Base-by-base conservation (phyloP, 2,888 invertebrate genomes). In the Fragum fragum region DNA sequence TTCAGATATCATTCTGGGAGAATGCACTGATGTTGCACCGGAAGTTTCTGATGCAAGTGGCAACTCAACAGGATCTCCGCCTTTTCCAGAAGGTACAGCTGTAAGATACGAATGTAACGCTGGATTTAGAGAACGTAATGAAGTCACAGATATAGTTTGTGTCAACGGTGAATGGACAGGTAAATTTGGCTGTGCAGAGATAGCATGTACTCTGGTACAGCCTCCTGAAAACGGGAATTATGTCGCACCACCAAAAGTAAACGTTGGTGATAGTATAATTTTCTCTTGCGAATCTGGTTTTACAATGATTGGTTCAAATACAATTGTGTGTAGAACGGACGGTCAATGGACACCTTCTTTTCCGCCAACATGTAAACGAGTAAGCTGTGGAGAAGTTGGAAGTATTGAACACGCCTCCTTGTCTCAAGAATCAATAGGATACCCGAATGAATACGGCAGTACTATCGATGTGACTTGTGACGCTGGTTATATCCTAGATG, bases 351-450 rank as follows among this genome's bases (percentile, higher is more conserved):
- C 21, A 3, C 80, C 80, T 0, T 1, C 26, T 1, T 2, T 36
- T 0, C 66, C 81, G 11, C 81, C 81, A 42, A 59, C 39, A 26
- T 82, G 81, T 69, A 18, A 53, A 18, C 70, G 71, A 3, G 70
- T 55, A 11, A 57, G 3, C 26, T 82, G 81, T 53, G 72, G 71
- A 23, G 81, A 78, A 1, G 78, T 82, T 69, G 78, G 75, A 2
- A n/a, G 14, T 23, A 47, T 78, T 28, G 52, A 55, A 26, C 21
- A 75, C 52, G 78, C 36, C 3, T 23, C n/a, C 14, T 26, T 32
- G n/a, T 68, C 55, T 55, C 81, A 78, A 59, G 26, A 23, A 14
- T 23, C 14, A 28, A 18, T 28, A 3, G 59, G 28, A 39, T 29
- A 59, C 1, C 29, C 23, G n/a, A 52, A 82, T 74, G 39, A 28